phyloP scores from a whole-genome alignment of 1,140 invertebrate species.

The Drosophila erecta region DNA sequence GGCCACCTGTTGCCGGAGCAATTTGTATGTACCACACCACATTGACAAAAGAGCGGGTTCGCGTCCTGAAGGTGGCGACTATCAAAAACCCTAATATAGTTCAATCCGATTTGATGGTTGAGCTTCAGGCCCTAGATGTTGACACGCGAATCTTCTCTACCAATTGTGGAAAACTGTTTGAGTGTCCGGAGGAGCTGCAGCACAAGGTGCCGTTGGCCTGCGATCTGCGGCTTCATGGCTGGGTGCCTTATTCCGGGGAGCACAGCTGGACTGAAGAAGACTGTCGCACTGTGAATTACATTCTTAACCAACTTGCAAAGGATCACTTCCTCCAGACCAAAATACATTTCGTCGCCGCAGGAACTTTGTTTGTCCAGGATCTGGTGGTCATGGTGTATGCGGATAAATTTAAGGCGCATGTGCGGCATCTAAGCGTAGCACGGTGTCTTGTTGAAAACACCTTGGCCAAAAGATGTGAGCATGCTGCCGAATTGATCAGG shows the following conservation, averaged over 20 bases:
- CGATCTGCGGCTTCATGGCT: constrained; percentile 35
- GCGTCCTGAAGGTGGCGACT: constrained; percentile 38
- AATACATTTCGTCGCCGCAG: neutral
- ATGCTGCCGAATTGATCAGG: neutral
- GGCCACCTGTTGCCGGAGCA: constrained; percentile 43
- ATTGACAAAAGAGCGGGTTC: constrained; percentile 36
- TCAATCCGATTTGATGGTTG: constrained; percentile 14
- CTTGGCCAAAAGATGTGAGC: neutral
- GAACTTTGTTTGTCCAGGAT: constrained; percentile 1
- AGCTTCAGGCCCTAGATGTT: constrained; percentile 49
- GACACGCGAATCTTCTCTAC: constrained; percentile 46
- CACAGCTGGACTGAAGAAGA: constrained; percentile 3
- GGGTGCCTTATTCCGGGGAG: constrained; percentile 2
- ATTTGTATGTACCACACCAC: constrained; percentile 35
- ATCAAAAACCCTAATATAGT: constrained; percentile 38
- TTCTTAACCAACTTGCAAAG: neutral
- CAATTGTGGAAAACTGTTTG: constrained; percentile 20
- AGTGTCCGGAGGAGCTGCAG: constrained; percentile 25
- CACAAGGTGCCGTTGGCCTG: constrained; percentile 9
- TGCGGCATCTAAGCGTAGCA: neutral
- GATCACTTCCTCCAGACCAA: constrained; percentile 9
- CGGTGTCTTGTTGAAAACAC: neutral
- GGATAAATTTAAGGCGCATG: neutral
- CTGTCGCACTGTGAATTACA: neutral
- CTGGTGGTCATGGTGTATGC: constrained; percentile 1